A percentile compares a stretch with the other conserved stretches of the same genome.
phyloP scores from a whole-genome alignment of 2,888 invertebrate species.

The Ectemnius lituratus region DNA sequence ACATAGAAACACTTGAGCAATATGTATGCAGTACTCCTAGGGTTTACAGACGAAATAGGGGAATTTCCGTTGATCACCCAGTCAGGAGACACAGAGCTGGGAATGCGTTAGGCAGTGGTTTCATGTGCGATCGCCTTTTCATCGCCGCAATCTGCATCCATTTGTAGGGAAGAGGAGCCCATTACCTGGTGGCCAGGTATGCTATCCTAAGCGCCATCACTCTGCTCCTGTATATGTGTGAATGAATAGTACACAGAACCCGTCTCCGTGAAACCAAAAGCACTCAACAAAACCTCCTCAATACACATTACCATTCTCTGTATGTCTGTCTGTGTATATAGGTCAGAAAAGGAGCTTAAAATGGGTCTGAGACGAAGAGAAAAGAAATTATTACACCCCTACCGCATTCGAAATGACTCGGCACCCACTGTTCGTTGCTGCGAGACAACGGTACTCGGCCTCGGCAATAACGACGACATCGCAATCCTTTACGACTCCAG shows the following conservation, averaged over 20 bases:
- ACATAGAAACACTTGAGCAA: too few species aligned
- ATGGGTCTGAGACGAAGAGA: constrained; percentile 35
- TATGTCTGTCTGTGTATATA: constrained; percentile 27
- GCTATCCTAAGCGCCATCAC: constrained; percentile 16
- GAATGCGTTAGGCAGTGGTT: constrained; percentile 43
- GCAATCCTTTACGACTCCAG: not conserved
- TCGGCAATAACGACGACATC: not conserved
- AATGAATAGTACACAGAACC: not conserved
- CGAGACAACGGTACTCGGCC: not conserved
- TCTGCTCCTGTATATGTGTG: too few species aligned
- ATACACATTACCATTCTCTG: constrained; percentile 21
- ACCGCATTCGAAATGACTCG: constrained; percentile 28
- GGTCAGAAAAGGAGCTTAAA: constrained; percentile 45
- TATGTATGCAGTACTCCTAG: too few species aligned
- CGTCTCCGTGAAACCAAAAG: constrained; percentile 49
- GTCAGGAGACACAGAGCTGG: not conserved
- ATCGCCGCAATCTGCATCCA: constrained; percentile 64
- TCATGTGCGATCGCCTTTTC: constrained; percentile 61
- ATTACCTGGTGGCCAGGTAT: constrained; percentile 25
- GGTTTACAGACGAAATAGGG: not conserved
- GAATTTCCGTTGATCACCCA: not conserved
- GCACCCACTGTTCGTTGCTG: not conserved
- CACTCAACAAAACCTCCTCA: constrained; percentile 49
- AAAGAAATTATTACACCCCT: constrained; percentile 33
- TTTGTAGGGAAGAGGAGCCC: constrained; percentile 52